Evolutionary conservation across 2,797 vertebrate genomes (phyloP), one percentile per base, ranked within the genome.

Genomic region (Monodelphis domestica): DNA sequence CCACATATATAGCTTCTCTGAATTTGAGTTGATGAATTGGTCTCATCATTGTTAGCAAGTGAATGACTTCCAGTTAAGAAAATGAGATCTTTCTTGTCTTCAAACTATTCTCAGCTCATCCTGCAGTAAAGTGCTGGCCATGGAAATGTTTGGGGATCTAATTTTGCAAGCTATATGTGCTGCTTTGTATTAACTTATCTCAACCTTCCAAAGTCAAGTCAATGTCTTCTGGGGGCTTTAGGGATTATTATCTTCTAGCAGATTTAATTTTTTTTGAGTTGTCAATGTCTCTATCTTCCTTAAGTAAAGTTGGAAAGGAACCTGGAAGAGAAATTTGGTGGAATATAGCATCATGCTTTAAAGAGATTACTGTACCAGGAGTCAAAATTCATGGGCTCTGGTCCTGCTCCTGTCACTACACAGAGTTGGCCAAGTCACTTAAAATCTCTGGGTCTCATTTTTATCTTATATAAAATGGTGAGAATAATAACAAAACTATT

Each of bases 41-140:
- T 21, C 84, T 91, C 89, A 95, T 93, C 87, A 28, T 24, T 26
- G 88, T 89, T 94, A 91, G 90, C 89, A 53, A 92, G 93, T 28
- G 84, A 90, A 28, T 88, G 92, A 54, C 59, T 92, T 63, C 88
- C 89, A 29, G 33, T 53, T 38, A 30, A 55, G 87, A 45, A 0
- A 92, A 70, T 26, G 50, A 5, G 89, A 89, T 95, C 91, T 94
- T 95, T 88, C 94, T 92, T 45, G 91, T 87, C 92, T 96, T 95
- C 93, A 96, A 93, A 95, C 91, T 53, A 63, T 93, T 90, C 70
- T 93, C 92, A 21, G 87, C 90, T 95, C 88, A 89, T 24, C 5
- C 51, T 56, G 30, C 54, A 91, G 88, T 70, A 55, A 24, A 28
- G 29, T 5, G n/a, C 90, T 91, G 54, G 91, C 90, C 6, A 10